Conservation (phyloP, 2,113 vertebrate species). For the Aegotheles bennettii region DNA sequence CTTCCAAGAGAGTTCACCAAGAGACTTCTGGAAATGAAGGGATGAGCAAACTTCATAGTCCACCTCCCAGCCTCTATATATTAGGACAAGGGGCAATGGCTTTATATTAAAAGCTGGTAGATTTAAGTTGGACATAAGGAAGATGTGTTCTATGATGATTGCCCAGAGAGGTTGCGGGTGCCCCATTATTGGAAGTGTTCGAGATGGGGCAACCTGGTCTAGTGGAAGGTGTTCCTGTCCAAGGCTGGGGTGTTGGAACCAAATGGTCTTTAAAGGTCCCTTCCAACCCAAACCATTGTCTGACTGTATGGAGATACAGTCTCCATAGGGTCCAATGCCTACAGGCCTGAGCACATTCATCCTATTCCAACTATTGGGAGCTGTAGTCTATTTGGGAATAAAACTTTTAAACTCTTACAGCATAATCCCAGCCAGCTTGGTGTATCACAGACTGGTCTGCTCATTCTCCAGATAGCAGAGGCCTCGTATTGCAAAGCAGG, state of each 20-base stretch:
- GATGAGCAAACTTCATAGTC: background rate
- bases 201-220: background rate
- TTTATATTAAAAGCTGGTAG: background rate
- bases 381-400: background rate
- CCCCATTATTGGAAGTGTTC: background rate
- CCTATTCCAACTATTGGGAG: no score
- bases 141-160: no score
- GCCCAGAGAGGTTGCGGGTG: background rate
- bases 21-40: background rate
- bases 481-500: no score
- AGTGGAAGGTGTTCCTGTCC: background rate
- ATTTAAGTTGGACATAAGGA: no score
- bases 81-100: background rate
- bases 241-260: no score
- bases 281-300: background rate
- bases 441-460: background rate
- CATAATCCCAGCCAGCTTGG: background rate
- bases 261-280: background rate
- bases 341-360: background rate
- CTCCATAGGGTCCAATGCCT: background rate
- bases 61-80: background rate
- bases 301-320: background rate
- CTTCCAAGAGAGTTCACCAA: background rate
- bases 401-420: background rate
- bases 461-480: background rate